Conservation (phyloP, 64 coral and sea anemone genomes). For the Orbicella faveolata region DNA sequence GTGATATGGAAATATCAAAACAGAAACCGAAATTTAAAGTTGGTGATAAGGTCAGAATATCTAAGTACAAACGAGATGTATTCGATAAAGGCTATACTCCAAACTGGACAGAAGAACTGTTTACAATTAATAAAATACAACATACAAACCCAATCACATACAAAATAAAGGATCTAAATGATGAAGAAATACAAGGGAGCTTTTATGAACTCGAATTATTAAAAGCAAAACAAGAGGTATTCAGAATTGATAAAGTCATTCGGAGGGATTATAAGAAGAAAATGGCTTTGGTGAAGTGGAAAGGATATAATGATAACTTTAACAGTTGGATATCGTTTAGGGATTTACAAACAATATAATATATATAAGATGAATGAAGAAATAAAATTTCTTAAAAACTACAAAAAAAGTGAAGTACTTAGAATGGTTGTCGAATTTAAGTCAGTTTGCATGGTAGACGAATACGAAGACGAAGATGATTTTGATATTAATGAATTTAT, state of each 20-base stretch:
- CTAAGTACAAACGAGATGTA: not conserved
- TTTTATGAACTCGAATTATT: slow-evolving; percentile 21
- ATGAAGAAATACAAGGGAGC: not conserved
- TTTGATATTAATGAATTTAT: too few species aligned
- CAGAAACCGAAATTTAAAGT: not conserved
- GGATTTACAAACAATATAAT: too few species aligned
- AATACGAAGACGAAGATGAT: too few species aligned
- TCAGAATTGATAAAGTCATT: not conserved
- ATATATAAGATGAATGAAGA: too few species aligned
- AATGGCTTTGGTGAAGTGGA: not conserved
- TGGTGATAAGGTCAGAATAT: slow-evolving; percentile 24
- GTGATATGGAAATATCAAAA: too few species aligned
- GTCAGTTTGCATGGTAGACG: too few species aligned
- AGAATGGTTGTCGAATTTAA: too few species aligned
- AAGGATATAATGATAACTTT: not conserved
- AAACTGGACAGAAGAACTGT: slow-evolving; percentile 43
- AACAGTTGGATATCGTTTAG: too few species aligned
- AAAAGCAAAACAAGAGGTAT: not conserved
- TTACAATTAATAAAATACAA: slow-evolving; percentile 30
- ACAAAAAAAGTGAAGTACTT: too few species aligned
- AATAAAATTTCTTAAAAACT: too few species aligned
- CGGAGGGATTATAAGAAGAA: not conserved
- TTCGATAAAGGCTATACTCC: slow-evolving; percentile 43
- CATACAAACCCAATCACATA: not conserved
- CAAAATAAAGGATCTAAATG: not conserved